A percentile compares a stretch with the other conserved stretches of the same genome.
phyloP scores from a whole-genome alignment of 2,113 vertebrate genomes.

The Etheostoma cragini region DNA sequence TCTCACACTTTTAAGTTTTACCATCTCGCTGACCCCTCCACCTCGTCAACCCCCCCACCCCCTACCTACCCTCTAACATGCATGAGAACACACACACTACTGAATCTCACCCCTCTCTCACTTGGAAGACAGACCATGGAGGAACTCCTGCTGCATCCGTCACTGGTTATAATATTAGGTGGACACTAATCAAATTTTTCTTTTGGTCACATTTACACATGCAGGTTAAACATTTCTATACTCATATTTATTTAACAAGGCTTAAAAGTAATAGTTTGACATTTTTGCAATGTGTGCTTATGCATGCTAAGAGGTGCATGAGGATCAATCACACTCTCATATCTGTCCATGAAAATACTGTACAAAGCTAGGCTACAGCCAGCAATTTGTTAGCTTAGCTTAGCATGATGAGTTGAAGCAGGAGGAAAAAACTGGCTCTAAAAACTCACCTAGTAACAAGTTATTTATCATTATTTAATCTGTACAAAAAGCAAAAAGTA shows the following conservation, averaged over 20 bases:
- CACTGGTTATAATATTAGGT: constrained; percentile 35
- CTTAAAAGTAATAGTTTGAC: constrained; percentile 6
- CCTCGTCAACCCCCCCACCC: constrained; percentile 1
- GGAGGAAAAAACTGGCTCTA: not conserved
- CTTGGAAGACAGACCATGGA: constrained; percentile 14
- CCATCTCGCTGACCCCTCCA: constrained; percentile 45
- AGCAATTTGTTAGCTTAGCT: not conserved
- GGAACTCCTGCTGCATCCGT: constrained; percentile 43
- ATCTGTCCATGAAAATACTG: not conserved
- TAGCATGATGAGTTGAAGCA: not conserved
- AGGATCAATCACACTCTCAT: not conserved
- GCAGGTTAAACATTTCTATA: not conserved
- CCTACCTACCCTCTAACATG: constrained; percentile 21
- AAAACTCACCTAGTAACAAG: not conserved
- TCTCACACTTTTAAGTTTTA: constrained; percentile 66
- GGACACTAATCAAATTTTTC: constrained; percentile 11
- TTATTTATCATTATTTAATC: no score
- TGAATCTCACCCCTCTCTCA: constrained; percentile 36
- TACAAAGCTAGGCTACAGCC: not conserved
- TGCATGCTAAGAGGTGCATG: not conserved
- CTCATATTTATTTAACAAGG: not conserved
- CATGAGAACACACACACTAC: constrained; percentile 19
- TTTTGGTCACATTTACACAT: not conserved
- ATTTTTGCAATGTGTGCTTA: not conserved
- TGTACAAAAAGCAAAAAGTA: not conserved